Conservation (phyloP, 2,113 vertebrate species). For the Psilopsiagon aurifrons region DNA sequence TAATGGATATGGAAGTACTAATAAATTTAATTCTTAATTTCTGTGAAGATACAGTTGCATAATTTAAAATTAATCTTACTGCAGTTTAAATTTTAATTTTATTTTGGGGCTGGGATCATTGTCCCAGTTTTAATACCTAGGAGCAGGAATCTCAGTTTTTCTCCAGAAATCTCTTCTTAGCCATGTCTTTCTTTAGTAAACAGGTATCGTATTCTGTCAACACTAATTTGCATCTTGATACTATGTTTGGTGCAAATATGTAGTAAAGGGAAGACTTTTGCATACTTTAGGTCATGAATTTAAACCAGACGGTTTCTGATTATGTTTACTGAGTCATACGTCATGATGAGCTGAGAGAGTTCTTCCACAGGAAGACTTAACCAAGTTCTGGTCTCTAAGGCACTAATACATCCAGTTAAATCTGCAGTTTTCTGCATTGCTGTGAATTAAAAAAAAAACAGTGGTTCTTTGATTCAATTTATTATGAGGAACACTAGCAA, state of each 20-base stretch:
- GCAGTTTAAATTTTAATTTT: neutral
- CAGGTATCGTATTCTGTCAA: neutral
- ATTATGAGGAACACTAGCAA: neutral
- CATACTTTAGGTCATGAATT: neutral
- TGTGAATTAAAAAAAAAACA: neutral
- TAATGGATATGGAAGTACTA: fast-evolving
- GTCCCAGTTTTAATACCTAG: neutral
- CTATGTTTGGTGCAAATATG: fast-evolving
- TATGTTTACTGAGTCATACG: neutral
- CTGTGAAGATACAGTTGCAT: neutral
- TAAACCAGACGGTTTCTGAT: neutral
- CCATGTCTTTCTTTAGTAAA: neutral
- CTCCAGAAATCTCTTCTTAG: neutral
- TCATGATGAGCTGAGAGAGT: neutral
- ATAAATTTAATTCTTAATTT: neutral
- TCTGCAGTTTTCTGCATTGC: neutral
- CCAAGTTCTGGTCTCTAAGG: neutral
- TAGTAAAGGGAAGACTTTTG: neutral
- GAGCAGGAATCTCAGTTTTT: neutral
- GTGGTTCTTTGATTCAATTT: neutral
- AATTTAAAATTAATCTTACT: neutral
- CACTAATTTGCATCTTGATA: neutral
- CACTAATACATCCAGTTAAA: neutral
- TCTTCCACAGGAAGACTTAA: neutral
- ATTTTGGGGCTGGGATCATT: neutral